These are phyloP conservation scores for Troides helena DNA, from an alignment of 2,888 invertebrate genomes.

Conservation along the genomic window DNA sequence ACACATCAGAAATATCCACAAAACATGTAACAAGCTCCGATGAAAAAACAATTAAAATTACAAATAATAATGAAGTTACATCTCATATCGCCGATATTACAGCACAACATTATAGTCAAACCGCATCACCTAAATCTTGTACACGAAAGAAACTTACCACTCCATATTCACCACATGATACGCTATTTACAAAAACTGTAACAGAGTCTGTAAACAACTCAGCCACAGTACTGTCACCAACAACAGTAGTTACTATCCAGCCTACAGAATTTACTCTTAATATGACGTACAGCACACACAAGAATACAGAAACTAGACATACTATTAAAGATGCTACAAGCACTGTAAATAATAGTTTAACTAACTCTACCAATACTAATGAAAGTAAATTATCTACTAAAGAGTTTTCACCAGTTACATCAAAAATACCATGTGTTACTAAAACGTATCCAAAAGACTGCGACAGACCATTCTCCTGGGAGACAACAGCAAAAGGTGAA, in stretches of 20 bases:
- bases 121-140: background rate
- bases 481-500: conserved; percentile 61
- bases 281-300: background rate
- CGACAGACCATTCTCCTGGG: conserved; percentile 59
- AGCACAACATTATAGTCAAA: background rate
- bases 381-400: background rate
- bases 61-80: background rate
- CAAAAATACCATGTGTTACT: conserved; percentile 22
- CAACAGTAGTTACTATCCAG: background rate
- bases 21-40: background rate
- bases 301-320: background rate
- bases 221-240: background rate
- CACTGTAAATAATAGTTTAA: background rate
- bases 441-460: conserved; percentile 49
- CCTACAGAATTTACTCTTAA: background rate
- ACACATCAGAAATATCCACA: background rate
- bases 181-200: background rate
- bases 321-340: background rate
- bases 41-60: background rate
- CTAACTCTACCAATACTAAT: background rate
- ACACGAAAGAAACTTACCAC: conserved; percentile 5
- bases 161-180: background rate
- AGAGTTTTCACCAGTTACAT: background rate
- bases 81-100: background rate
- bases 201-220: background rate